These are phyloP conservation scores for Odontophorus gujanensis DNA, from an alignment of 2,113 vertebrate species.

Conservation along the genomic window DNA sequence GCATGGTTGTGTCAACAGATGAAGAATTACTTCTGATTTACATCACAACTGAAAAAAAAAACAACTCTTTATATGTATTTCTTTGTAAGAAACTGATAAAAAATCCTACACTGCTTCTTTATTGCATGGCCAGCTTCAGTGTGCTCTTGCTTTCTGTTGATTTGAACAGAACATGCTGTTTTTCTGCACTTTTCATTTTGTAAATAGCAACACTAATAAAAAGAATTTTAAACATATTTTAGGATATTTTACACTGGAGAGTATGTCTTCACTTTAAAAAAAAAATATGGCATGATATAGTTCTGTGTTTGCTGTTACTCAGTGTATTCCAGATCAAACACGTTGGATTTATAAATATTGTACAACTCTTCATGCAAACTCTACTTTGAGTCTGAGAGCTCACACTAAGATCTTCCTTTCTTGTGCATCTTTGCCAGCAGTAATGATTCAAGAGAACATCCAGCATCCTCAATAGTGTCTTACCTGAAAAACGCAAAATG, in stretches of 20 bases:
- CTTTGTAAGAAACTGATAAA: neutral
- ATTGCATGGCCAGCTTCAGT: neutral
- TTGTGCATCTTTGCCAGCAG: neutral
- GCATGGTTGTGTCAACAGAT: neutral
- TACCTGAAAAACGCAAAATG: neutral
- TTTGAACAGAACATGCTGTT: neutral
- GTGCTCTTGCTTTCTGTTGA: neutral
- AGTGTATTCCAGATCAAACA: constrained; percentile 44
- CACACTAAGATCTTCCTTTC: neutral
- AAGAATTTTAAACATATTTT: constrained; percentile 11
- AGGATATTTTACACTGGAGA: neutral
- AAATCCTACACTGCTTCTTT: neutral
- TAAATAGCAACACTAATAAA: neutral
- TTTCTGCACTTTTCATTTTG: neutral
- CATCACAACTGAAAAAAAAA: neutral
- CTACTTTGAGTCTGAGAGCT: neutral
- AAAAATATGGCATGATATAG: neutral
- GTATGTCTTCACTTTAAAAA: neutral
- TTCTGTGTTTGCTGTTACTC: constrained; percentile 28
- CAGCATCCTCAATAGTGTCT: neutral
- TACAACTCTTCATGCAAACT: neutral
- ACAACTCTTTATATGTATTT: neutral
- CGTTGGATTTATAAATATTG: constrained; percentile 29
- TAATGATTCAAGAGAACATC: neutral
- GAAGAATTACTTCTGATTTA: neutral